These are phyloP conservation scores for Plecotus auritus DNA, from an alignment of 2,113 vertebrate species.

Conservation along the genomic window DNA sequence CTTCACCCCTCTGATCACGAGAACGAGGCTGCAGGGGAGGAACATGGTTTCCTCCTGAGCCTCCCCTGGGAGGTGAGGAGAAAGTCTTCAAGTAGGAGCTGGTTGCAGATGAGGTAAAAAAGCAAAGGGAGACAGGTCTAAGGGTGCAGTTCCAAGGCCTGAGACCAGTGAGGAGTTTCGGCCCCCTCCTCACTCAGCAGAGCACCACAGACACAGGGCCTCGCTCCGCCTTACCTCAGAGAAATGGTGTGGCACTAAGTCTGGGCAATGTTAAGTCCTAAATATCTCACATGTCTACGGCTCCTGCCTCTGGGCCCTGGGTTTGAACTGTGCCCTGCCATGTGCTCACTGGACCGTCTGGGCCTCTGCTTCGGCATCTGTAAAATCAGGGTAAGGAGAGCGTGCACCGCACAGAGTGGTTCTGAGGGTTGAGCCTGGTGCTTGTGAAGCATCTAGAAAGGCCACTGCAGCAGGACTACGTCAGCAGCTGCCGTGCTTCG, in stretches of 20 bases:
- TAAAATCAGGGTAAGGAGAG: not conserved
- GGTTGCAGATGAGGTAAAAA: not conserved
- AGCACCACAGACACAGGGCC: not conserved
- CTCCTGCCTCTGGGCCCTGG: not conserved
- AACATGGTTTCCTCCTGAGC: not conserved
- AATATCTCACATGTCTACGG: not conserved
- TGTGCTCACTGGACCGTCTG: rapidly evolving
- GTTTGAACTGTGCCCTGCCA: not conserved
- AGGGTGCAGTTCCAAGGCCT: not conserved
- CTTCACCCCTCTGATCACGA: not conserved
- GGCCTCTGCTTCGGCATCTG: not conserved
- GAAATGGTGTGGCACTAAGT: not conserved
- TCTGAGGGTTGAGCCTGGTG: not conserved
- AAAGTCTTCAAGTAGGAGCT: not conserved
- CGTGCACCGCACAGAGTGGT: rapidly evolving
- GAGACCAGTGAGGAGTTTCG: not conserved
- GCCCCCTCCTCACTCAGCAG: not conserved
- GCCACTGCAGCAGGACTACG: not conserved
- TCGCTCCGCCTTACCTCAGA: not conserved
- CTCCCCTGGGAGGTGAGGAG: not conserved
- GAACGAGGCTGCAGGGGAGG: too few species aligned
- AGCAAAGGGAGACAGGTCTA: not conserved
- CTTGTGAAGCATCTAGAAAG: not conserved
- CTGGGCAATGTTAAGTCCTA: not conserved
- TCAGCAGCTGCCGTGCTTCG: rapidly evolving